Base-by-base conservation (phyloP, 2,888 invertebrate genomes). In the Hofmannophila pseudospretella region DNA sequence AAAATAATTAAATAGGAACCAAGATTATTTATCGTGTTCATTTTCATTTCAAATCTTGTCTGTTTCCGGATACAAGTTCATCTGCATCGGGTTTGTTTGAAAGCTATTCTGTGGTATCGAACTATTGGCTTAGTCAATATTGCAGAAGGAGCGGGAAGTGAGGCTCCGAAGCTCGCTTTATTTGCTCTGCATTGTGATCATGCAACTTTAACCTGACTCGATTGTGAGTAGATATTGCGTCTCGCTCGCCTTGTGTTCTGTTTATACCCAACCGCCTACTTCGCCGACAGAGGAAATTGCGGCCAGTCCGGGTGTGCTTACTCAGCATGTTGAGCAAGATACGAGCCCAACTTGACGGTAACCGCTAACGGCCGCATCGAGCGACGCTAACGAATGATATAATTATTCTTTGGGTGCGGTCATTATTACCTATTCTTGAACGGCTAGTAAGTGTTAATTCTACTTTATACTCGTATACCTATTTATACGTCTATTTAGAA, bases 181-280 rank as follows among this genome's bases (percentile, higher is more conserved):
- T 81, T 80, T 67, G 62, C 58, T 74, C 70, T 71, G 72, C 68
- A 73, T 72, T 78, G 74, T 75, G 69, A 72, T 73, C 73, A 74
- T 76, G 67, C 73, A 78, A 79, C 60, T 79, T 81, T 78, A 77
- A 78, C 75, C 63, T 64, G 65, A 67, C 60, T 65, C 66, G 58
- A 72, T 74, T 74, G 71, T 69, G 56, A 64, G 64, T 64, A 58
- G 70, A 78, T 79, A 76, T 76, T 65, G 70, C 63, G 66, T 60
- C 52, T 51, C 53, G 53, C 52, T 51, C 53, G 53, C 52, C n/a
- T 58, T 59, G 50, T 58, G 59, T 59, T 64, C 57, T 62, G 50
- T 56, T 52, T 58, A 49, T 41, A 32, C 26, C 19, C 25, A 36
- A 32, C 26, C 28, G 51, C 44, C 48, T 56, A 51, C 46, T 44